A percentile compares a stretch with the other conserved stretches of the same genome.
Evolutionary conservation across 2,888 invertebrate species (phyloP).

Genomic region (Zeuzera pyrina): DNA sequence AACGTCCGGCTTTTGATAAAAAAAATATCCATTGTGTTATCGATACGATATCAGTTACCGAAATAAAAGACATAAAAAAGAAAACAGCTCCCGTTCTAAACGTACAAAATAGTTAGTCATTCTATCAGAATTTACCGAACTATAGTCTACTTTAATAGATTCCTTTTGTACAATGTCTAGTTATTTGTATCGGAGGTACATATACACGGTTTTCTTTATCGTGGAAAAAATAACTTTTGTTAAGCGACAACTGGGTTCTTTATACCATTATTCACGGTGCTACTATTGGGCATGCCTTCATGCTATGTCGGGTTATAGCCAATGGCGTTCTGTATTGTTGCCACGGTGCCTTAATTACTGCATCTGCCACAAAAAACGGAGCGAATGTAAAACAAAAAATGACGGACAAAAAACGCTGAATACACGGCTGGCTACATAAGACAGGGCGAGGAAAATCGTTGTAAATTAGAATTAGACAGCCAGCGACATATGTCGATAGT

Average conservation of each 20-base stretch:
- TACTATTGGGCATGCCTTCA: constrained; percentile 35
- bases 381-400: constrained; percentile 35
- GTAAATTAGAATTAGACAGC: constrained; percentile 42
- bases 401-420: constrained; percentile 20
- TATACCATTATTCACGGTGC: constrained; percentile 38
- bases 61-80: constrained; percentile 26
- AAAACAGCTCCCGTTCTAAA: constrained; percentile 26
- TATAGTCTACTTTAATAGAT: constrained; percentile 40
- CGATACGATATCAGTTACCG: constrained; percentile 23
- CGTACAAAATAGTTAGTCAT: constrained; percentile 32
- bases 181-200: constrained; percentile 33
- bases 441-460: constrained; percentile 48
- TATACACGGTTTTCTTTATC: constrained; percentile 29
- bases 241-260: constrained; percentile 33
- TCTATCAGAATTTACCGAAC: constrained; percentile 28
- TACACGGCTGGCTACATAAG: constrained; percentile 24
- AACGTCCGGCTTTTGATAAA: no score
- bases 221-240: constrained; percentile 38
- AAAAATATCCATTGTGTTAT: constrained; percentile 24
- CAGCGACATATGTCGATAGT: constrained; percentile 20
- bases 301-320: constrained; percentile 31
- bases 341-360: constrained; percentile 43
- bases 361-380: constrained; percentile 12
- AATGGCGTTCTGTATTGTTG: constrained; percentile 36
- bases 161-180: constrained; percentile 42